Evolutionary conservation across 2,888 invertebrate genomes (phyloP).

Genomic region (Rhimphoctona megacephalus): DNA sequence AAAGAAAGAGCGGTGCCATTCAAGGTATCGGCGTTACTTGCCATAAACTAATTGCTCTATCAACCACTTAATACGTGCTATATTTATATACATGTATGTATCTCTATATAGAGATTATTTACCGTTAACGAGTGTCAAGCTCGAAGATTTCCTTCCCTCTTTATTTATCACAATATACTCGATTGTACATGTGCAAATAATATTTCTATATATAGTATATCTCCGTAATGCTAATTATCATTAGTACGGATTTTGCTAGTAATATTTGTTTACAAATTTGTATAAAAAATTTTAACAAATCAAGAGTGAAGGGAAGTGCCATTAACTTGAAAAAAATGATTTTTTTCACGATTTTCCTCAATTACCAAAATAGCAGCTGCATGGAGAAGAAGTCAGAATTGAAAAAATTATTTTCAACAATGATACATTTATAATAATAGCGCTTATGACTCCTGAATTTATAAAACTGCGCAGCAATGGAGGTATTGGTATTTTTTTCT

Average conservation of each 20-base stretch:
- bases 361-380: neutral
- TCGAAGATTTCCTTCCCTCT: slow-evolving; percentile 34
- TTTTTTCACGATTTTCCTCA: neutral
- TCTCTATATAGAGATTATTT: slow-evolving; percentile 10
- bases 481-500: slow-evolving; percentile 25
- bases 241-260: too few species aligned
- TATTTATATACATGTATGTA: neutral
- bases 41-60: slow-evolving; percentile 73
- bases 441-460: slow-evolving; percentile 23
- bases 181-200: slow-evolving; percentile 17
- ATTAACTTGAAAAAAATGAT: too few species aligned
- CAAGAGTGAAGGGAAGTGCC: neutral
- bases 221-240: neutral
- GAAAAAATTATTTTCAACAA: neutral
- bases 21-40: slow-evolving; percentile 70
- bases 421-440: slow-evolving; percentile 12
- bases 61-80: slow-evolving; percentile 47
- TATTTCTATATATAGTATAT: neutral
- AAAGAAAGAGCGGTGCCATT: slow-evolving; percentile 56
- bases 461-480: slow-evolving; percentile 5
- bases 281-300: neutral
- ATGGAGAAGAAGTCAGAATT: neutral
- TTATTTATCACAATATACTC: slow-evolving; percentile 39
- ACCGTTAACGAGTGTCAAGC: slow-evolving; percentile 53
- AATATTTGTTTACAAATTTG: neutral